A percentile compares a stretch with the other conserved stretches of the same genome.
Conservation (phyloP, 1,140 invertebrate species). For the Neodiprion lecontei region DNA sequence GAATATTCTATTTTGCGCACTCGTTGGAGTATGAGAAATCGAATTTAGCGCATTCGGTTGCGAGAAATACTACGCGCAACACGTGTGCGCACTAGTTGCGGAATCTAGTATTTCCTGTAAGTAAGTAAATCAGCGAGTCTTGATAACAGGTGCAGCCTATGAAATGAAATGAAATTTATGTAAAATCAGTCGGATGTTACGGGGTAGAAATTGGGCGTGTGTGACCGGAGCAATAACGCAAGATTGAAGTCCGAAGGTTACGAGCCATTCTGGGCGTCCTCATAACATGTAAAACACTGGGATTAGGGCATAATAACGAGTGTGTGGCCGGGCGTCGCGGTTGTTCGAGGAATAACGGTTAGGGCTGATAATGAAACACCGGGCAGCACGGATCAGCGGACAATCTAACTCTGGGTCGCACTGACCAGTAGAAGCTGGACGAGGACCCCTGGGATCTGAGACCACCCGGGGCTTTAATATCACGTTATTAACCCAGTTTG, state of each 20-base stretch:
- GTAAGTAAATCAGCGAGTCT: too few species aligned
- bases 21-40: too few species aligned
- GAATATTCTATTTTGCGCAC: too few species aligned
- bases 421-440: background rate
- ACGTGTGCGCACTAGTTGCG: too few species aligned
- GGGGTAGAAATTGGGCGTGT: constrained; percentile 17
- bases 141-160: constrained; percentile 20
- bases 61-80: too few species aligned
- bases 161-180: constrained; percentile 41
- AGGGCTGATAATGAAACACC: constrained; percentile 41
- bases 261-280: constrained; percentile 37
- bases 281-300: constrained; percentile 58
- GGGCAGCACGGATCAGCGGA: constrained; percentile 11
- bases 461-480: constrained; percentile 57
- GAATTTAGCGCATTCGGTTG: too few species aligned
- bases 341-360: constrained; percentile 17
- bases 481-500: constrained; percentile 58
- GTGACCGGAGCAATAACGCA: constrained; percentile 43
- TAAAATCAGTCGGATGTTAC: constrained; percentile 40
- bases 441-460: constrained; percentile 47
- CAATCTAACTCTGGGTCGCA: constrained; percentile 1
- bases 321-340: constrained; percentile 14
- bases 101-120: too few species aligned
- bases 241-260: constrained; percentile 46
- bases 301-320: constrained; percentile 53